Conservation (phyloP, 2,113 vertebrate genomes). For the Mesembrinibis cayennensis region DNA sequence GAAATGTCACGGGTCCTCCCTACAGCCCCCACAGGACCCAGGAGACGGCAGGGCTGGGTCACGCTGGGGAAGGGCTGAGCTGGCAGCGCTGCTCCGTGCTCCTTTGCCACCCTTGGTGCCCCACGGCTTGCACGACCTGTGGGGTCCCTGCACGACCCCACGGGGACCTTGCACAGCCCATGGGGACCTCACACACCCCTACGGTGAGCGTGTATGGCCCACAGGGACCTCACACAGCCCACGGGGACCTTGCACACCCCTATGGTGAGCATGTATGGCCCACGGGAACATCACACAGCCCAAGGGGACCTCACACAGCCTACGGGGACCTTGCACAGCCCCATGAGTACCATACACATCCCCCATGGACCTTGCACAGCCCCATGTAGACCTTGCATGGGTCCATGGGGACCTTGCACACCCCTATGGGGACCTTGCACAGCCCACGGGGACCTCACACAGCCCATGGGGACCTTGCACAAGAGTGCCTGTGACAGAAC, state of each 20-base stretch:
- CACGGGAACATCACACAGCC: too few species aligned
- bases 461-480: neutral
- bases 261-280: too few species aligned
- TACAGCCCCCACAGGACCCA: rapidly evolving
- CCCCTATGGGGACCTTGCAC: too few species aligned
- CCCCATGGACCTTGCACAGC: neutral
- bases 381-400: too few species aligned
- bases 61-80: neutral
- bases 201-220: too few species aligned
- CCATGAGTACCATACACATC: too few species aligned
- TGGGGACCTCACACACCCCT: too few species aligned
- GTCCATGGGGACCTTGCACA: neutral
- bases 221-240: too few species aligned
- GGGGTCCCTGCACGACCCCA: neutral
- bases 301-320: too few species aligned
- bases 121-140: rapidly evolving
- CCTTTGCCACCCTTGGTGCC: rapidly evolving
- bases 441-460: neutral
- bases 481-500: neutral
- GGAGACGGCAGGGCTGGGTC: rapidly evolving
- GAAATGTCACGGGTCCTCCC: neutral
- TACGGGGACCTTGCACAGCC: too few species aligned
- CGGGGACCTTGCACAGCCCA: neutral
- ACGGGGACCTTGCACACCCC: too few species aligned
- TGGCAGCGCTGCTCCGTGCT: rapidly evolving